phyloP scores from a whole-genome alignment of 2,797 vertebrate genomes.

The Dicrostonyx torquatus region DNA sequence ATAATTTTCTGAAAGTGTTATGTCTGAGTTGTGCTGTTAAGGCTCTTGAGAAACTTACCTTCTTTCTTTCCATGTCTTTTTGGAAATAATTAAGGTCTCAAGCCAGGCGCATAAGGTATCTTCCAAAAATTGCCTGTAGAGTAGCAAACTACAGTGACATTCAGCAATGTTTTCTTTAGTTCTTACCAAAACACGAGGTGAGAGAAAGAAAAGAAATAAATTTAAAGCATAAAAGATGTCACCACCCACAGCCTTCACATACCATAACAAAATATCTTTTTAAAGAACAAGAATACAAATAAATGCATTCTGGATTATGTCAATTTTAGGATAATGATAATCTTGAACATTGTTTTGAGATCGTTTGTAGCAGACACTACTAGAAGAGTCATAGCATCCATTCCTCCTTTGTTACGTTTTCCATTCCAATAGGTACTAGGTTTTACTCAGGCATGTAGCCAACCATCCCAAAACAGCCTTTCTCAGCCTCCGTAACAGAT shows the following conservation, averaged over 20 bases:
- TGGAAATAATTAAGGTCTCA: constrained; percentile 23
- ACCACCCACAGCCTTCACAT: background rate
- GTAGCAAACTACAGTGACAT: constrained; percentile 12
- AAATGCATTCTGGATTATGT: background rate
- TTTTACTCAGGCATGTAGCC: background rate
- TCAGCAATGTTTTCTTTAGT: constrained; percentile 4
- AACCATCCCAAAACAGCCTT: background rate
- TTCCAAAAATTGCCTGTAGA: background rate
- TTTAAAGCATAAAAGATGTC: background rate
- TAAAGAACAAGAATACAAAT: constrained; percentile 29
- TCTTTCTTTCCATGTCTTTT: background rate
- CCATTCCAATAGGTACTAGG: background rate
- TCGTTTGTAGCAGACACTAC: background rate
- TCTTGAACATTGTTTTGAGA: background rate
- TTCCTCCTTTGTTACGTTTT: background rate
- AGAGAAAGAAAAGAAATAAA: background rate
- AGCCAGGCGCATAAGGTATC: background rate
- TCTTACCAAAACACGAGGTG: constrained; percentile 18
- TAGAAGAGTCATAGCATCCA: background rate
- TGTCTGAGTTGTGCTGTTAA: background rate
- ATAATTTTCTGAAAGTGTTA: constrained; percentile 7
- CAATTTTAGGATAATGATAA: background rate
- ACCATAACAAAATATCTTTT: background rate
- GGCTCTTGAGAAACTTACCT: constrained; percentile 7
- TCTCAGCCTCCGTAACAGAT: background rate